A percentile compares a stretch with the other conserved stretches of the same genome.
These are phyloP conservation scores for Peromyscus californicus DNA, from an alignment of 2,113 vertebrate species.

Conservation along the genomic window DNA sequence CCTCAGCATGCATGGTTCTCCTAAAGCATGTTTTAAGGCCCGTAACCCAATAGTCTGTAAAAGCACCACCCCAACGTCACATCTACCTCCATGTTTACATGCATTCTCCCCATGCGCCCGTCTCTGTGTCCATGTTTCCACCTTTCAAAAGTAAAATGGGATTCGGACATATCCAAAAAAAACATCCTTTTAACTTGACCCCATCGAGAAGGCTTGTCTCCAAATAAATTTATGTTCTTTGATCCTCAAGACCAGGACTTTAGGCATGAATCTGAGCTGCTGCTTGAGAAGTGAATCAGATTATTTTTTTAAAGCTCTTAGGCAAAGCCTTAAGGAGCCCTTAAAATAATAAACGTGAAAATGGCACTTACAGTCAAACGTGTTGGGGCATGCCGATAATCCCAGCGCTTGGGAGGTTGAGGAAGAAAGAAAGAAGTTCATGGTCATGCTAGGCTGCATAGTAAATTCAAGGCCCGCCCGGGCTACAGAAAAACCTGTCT, in stretches of 20 bases:
- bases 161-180: not conserved
- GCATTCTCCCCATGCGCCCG: not conserved
- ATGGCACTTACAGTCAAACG: not conserved
- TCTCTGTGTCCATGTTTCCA: not conserved
- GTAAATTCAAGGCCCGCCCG: not conserved
- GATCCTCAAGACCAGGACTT: not conserved
- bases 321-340: conserved; percentile 5
- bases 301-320: conserved; percentile 33
- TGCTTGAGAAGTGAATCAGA: conserved; percentile 15
- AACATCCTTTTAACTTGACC: not conserved
- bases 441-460: not conserved
- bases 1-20: not conserved
- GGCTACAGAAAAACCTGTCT: not conserved
- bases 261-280: not conserved
- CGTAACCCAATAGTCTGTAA: not conserved
- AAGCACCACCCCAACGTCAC: not conserved
- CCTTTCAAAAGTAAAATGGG: not conserved
- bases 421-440: not conserved
- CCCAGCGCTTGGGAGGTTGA: not conserved
- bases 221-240: conserved; percentile 14
- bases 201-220: not conserved
- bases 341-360: conserved; percentile 52
- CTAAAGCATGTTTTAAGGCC: not conserved
- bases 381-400: too few relatives aligned
- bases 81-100: not conserved